Conservation (phyloP, 2,888 invertebrate genomes). For the Panzeria rudis region DNA sequence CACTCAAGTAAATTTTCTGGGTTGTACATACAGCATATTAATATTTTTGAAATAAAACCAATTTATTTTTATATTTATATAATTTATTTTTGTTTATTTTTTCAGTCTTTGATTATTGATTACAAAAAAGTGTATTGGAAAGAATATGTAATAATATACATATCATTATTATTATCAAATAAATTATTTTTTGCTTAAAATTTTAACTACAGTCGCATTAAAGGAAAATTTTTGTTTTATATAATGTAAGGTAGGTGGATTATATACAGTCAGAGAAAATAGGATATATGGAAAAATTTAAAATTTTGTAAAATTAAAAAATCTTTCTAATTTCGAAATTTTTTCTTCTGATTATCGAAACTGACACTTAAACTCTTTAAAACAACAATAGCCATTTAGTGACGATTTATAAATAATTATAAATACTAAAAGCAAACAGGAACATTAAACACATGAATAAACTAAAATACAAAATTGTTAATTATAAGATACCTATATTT, state of each 20-base stretch:
- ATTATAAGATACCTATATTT: constrained; percentile 14
- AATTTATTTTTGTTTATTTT: constrained; percentile 41
- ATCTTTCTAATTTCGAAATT: not conserved
- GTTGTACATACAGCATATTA: no score
- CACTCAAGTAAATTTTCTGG: no score
- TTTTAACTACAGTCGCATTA: constrained; percentile 7
- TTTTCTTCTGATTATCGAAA: no score
- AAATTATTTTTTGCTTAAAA: constrained; percentile 35
- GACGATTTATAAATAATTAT: constrained; percentile 48
- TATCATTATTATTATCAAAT: constrained; percentile 33
- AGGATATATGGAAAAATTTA: constrained; percentile 2
- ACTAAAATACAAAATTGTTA: constrained; percentile 46
- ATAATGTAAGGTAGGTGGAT: constrained; percentile 12
- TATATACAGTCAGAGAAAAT: constrained; percentile 47
- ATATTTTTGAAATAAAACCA: constrained; percentile 38
- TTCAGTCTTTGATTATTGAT: constrained; percentile 70
- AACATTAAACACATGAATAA: constrained; percentile 55
- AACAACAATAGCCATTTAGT: constrained; percentile 23
- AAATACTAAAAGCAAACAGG: constrained; percentile 65
- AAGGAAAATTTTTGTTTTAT: not conserved
- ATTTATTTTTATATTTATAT: constrained; percentile 1
- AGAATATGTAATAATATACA: constrained; percentile 7
- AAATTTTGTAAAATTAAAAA: not conserved
- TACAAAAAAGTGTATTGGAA: constrained; percentile 32
- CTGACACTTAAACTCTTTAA: not conserved